These are phyloP conservation scores for Globia sparganii DNA, from an alignment of 2,888 invertebrate genomes.

Conservation along the genomic window DNA sequence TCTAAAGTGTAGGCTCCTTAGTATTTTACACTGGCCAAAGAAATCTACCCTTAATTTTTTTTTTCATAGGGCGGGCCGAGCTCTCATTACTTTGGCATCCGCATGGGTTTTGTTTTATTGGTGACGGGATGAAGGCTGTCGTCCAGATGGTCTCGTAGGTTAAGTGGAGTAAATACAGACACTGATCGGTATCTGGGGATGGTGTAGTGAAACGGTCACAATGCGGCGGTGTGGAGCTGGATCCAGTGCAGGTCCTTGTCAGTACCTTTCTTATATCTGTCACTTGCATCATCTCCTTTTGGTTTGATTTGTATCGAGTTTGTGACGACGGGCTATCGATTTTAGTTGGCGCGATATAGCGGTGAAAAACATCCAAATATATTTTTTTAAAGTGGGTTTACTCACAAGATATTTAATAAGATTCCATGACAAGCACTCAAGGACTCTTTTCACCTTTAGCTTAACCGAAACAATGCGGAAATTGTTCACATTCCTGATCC, in stretches of 20 bases:
- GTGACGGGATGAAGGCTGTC: not conserved
- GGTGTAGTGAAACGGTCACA: not conserved
- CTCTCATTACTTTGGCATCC: not conserved
- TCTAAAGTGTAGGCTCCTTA: not conserved
- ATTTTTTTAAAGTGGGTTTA: not conserved
- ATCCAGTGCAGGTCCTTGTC: not conserved
- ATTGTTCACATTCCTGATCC: conserved; percentile 35
- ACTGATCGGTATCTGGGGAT: too few species aligned
- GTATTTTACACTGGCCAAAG: not conserved
- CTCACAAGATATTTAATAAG: not conserved
- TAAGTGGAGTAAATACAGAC: too few species aligned
- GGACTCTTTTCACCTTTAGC: not conserved
- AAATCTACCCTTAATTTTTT: not conserved
- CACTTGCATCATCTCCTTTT: not conserved
- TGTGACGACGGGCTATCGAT: not conserved
- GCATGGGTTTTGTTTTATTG: not conserved
- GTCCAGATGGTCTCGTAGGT: too few species aligned
- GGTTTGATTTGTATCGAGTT: not conserved
- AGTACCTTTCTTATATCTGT: not conserved
- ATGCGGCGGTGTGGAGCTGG: not conserved
- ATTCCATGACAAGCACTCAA: not conserved
- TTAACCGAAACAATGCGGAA: conserved; percentile 39
- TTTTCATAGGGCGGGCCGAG: not conserved
- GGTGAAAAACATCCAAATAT: too few species aligned
- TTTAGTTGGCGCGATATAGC: not conserved